These are phyloP conservation scores for Misgurnus anguillicaudatus DNA, from an alignment of 2,113 vertebrate genomes.

Conservation along the genomic window DNA sequence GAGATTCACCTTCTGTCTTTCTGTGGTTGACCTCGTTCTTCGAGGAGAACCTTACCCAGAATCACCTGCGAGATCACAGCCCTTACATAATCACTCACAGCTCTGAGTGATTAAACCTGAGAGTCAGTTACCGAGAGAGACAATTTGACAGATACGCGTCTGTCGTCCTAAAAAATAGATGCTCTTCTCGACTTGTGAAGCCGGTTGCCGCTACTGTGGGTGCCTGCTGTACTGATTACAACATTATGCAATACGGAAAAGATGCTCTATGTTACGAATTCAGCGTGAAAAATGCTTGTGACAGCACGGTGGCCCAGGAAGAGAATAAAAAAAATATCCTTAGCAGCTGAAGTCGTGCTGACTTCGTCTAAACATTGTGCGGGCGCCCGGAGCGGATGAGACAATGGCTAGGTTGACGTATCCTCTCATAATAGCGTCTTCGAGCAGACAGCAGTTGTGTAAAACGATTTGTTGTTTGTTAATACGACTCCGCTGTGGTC, in stretches of 20 bases:
- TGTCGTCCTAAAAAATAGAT: constrained; percentile 38
- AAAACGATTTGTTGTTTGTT: constrained; percentile 48
- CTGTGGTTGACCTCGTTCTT: constrained; percentile 1
- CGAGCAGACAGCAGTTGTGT: constrained; percentile 40
- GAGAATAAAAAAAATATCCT: constrained; percentile 7
- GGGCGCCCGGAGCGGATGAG: constrained; percentile 27
- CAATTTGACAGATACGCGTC: constrained; percentile 33
- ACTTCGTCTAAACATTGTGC: constrained; percentile 23
- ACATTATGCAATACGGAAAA: constrained; percentile 32
- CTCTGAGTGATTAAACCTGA: constrained; percentile 37
- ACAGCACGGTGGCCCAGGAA: constrained; percentile 32
- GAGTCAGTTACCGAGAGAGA: constrained; percentile 20
- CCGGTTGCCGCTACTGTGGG: constrained; percentile 8
- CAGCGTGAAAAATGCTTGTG: constrained; percentile 30
- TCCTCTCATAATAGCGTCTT: constrained; percentile 38
- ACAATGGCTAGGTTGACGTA: constrained; percentile 48
- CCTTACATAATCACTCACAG: constrained; percentile 24
- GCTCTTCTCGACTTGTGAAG: constrained; percentile 27
- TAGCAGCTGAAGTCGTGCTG: constrained; percentile 28
- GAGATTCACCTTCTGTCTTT: not conserved
- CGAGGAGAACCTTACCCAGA: constrained; percentile 1
- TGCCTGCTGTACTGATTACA: constrained; percentile 31
- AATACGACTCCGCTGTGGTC: constrained; percentile 38
- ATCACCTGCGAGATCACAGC: constrained; percentile 21
- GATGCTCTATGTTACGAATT: constrained; percentile 3